phyloP scores from a whole-genome alignment of 1,140 invertebrate genomes.

The Proales similis region DNA sequence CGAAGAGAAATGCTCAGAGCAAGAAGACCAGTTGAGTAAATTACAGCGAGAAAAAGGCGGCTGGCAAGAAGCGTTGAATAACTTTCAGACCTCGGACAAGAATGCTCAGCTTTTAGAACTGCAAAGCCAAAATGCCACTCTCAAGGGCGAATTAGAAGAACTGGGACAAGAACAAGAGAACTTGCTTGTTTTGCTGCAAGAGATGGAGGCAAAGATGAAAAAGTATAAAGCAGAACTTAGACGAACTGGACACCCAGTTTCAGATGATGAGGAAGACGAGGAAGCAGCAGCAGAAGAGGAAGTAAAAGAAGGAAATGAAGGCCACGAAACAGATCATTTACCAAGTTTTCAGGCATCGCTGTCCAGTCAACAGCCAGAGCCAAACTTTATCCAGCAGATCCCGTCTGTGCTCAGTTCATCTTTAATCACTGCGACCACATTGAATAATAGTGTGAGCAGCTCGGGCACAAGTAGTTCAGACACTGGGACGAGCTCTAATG shows the following conservation, averaged over 20 bases:
- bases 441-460: too few species aligned
- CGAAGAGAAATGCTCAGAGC: conserved; percentile 23
- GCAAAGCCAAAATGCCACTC: conserved; percentile 42
- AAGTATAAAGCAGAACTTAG: conserved; percentile 64
- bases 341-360: too few species aligned
- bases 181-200: conserved; percentile 71
- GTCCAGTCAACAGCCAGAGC: too few species aligned
- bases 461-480: too few species aligned
- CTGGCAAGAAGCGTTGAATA: conserved; percentile 22
- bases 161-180: conserved; percentile 82
- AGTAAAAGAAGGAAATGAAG: too few species aligned
- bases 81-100: conserved; percentile 18
- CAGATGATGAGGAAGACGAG: conserved; percentile 12
- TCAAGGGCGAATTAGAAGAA: conserved; percentile 60
- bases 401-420: too few species aligned
- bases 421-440: too few species aligned
- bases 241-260: conserved; percentile 63
- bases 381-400: too few species aligned
- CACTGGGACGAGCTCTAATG: too few species aligned
- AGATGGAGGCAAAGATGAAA: conserved; percentile 69
- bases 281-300: too few species aligned
- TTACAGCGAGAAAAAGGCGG: conserved; percentile 30
- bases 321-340: too few species aligned
- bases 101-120: conserved; percentile 35
- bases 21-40: conserved; percentile 28